Conservation (phyloP, 2,888 invertebrate genomes). For the Trissoscelio sp. region DNA sequence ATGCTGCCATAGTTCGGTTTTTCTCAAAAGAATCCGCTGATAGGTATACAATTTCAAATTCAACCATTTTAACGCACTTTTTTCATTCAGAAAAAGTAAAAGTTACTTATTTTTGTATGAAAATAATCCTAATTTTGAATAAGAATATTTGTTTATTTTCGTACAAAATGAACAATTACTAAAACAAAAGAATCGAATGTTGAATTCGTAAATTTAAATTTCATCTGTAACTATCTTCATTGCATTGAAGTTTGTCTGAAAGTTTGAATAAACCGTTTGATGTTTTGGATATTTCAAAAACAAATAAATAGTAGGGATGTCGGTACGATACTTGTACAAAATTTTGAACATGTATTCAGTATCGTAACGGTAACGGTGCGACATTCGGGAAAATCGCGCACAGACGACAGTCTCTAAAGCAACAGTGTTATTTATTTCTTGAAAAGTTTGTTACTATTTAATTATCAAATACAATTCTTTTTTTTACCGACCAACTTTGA, state of each 20-base stretch:
- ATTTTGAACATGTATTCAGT: constrained; percentile 71
- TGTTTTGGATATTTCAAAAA: too few species aligned
- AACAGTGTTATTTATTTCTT: constrained; percentile 5
- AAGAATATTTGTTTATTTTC: too few species aligned
- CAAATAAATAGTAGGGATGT: constrained; percentile 72
- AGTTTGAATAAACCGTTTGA: too few species aligned
- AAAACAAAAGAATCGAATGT: too few species aligned
- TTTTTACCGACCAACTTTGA: constrained; percentile 3
- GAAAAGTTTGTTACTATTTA: constrained; percentile 8
- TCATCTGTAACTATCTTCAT: constrained; percentile 1
- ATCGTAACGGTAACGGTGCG: constrained; percentile 74
- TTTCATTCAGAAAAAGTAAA: too few species aligned
- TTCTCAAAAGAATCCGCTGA: constrained; percentile 88
- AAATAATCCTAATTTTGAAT: too few species aligned
- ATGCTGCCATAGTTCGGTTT: constrained; percentile 89
- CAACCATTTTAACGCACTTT: background rate
- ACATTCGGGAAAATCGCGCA: constrained; percentile 45
- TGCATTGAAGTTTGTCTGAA: too few species aligned
- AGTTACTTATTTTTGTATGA: too few species aligned
- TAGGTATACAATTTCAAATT: constrained; percentile 37
- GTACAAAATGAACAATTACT: too few species aligned
- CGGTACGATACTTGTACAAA: constrained; percentile 74
- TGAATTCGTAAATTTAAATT: too few species aligned
- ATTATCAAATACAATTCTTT: too few species aligned
- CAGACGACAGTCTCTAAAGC: constrained; percentile 42